Conservation (phyloP, 1,140 invertebrate genomes). For the Bombus waltoni region DNA sequence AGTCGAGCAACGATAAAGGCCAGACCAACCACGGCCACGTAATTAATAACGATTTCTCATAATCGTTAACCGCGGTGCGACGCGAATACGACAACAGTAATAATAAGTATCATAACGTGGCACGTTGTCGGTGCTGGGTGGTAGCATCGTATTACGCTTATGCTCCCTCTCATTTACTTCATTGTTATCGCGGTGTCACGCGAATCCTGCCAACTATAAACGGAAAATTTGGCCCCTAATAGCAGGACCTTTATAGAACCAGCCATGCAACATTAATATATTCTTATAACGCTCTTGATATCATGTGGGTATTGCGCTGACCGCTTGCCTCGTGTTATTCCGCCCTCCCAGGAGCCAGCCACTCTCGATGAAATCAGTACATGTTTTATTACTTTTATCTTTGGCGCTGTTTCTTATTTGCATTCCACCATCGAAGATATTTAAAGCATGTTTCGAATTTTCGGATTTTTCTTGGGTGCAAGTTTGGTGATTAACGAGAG, state of each 20-base stretch:
- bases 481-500: not conserved
- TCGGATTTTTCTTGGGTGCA: not conserved
- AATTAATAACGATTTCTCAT: constrained; percentile 58
- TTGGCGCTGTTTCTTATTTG: not conserved
- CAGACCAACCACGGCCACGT: constrained; percentile 3
- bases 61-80: constrained; percentile 29
- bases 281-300: not conserved
- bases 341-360: not conserved
- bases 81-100: constrained; percentile 4
- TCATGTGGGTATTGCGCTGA: constrained; percentile 6
- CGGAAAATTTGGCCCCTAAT: constrained; percentile 1
- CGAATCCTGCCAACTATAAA: constrained; percentile 18
- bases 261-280: constrained; percentile 6
- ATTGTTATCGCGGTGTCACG: constrained; percentile 31
- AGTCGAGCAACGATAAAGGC: constrained; percentile 19
- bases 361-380: not conserved
- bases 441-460: not conserved
- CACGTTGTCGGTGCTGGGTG: not conserved
- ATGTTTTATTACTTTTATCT: too few relatives aligned
- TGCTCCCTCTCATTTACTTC: constrained; percentile 1
- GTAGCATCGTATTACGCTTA: constrained; percentile 13
- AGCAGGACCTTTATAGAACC: constrained; percentile 1
- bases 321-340: not conserved
- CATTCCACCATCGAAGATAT: not conserved
- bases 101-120: constrained; percentile 29